Percentiles rank a stretch among this genome's conserved stretches.
Conservation (phyloP, 1,140 invertebrate genomes). For the Aphidius gifuensis region DNA sequence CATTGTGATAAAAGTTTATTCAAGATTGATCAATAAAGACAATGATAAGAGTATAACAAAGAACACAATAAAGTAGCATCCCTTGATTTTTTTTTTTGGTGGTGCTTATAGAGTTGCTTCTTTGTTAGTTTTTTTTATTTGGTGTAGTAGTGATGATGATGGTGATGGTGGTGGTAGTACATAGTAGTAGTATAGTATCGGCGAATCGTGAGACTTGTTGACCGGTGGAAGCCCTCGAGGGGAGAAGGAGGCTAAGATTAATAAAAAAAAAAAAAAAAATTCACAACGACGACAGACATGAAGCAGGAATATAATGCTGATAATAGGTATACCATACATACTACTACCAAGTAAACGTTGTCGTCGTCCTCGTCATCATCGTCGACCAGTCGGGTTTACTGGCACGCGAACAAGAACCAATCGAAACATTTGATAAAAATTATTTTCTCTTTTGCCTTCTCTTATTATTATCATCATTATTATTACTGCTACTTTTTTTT, state of each 20-base stretch:
- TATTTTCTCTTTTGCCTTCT: not conserved
- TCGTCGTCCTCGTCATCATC: not conserved
- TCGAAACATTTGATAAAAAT: not conserved
- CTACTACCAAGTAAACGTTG: too few species aligned
- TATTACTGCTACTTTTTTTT: too few species aligned
- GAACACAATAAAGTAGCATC: slow-evolving; percentile 1
- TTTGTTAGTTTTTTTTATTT: too few species aligned
- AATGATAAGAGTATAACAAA: not conserved
- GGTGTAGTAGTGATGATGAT: too few species aligned
- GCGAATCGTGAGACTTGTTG: slow-evolving; percentile 31
- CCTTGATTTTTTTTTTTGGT: not conserved
- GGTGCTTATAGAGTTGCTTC: too few species aligned
- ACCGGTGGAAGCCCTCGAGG: slow-evolving; percentile 26
- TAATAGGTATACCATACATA: too few species aligned
- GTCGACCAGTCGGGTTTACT: slow-evolving; percentile 15
- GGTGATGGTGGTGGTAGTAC: too few species aligned
- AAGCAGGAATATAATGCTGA: slow-evolving; percentile 3
- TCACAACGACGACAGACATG: not conserved
- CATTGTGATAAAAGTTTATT: too few species aligned
- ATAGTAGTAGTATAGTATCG: slow-evolving; percentile 16
- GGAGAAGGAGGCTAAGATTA: not conserved
- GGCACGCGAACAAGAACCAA: slow-evolving; percentile 19
- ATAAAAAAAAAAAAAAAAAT: not conserved
- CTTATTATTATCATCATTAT: too few species aligned
- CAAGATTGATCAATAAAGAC: too few species aligned